Evolutionary conservation across 2,888 invertebrate species (phyloP), one percentile per base, ranked within the genome.

Genomic region (Argyresthia goedartella): DNA sequence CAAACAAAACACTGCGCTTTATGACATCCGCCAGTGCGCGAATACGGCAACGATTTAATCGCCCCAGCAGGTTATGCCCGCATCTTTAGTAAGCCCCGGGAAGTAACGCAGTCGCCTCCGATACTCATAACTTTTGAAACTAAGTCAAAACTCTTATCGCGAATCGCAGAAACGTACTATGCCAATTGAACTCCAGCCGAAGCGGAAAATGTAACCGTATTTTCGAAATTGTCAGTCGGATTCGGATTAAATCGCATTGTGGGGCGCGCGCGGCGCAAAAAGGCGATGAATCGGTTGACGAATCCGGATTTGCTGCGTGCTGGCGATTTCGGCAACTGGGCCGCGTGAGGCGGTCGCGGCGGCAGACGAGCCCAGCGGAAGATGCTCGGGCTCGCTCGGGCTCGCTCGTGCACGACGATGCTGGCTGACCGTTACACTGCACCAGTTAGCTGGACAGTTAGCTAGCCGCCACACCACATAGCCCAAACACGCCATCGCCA

Each of bases 371-470:
- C 25, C 25, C 3, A 39, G 51, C 25, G 11, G 49, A 13, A 15
- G 41, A 10, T 16, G 41, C 41, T n/a, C 43, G 39, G 14, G 46
- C n/a, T 44, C 54, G 41, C 41, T n/a, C 43, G 39, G 14, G 46
- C n/a, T 44, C 54, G 67, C 60, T 76, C 76, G 75, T 74, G 76
- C 77, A 76, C 70, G 68, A 66, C 75, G 61, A 60, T 55, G 60
- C 65, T 65, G 65, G 62, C 63, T 61, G 65, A 76, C 76, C 78
- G 78, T 79, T 79, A 79, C 67, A 62, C 67, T 76, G 73, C 74
- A 76, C 74, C 71, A 78, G 65, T 78, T 76, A 64, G 57, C 58
- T 59, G 66, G 68, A 73, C 75, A 71, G 75, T 75, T 76, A 74
- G 61, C 50, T 46, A 49, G 45, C 51, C 47, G 14, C 41, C 15